These are phyloP conservation scores for Monomorium pharaonis DNA, from an alignment of 1,140 invertebrate species.

Conservation along the genomic window DNA sequence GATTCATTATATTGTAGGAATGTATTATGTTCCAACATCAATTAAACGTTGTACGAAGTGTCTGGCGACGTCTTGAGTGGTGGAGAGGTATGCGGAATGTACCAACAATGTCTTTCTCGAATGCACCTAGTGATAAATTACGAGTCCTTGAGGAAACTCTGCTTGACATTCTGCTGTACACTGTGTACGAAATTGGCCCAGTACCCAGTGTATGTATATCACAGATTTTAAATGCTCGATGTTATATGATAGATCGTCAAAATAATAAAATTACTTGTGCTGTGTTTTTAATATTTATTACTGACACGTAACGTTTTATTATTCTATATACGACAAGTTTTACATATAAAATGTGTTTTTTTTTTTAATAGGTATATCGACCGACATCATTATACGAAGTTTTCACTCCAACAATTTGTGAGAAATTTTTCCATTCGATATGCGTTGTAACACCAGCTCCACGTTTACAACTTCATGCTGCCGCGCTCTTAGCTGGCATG, in stretches of 20 bases:
- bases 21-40: conserved; percentile 93
- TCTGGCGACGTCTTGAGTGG: conserved; percentile 89
- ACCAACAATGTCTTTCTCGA: conserved; percentile 85
- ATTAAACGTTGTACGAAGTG: conserved; percentile 90
- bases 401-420: conserved; percentile 87
- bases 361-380: conserved; percentile 73
- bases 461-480: conserved; percentile 90
- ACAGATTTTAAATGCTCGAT: conserved; percentile 21
- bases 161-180: conserved; percentile 91
- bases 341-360: background rate
- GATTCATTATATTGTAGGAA: conserved; percentile 84
- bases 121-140: conserved; percentile 91
- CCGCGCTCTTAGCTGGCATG: conserved; percentile 91
- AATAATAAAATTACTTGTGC: background rate
- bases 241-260: background rate
- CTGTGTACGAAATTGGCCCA: conserved; percentile 86
- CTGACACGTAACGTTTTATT: background rate
- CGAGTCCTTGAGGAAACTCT: conserved; percentile 92
- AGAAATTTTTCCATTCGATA: conserved; percentile 88
- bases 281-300: background rate
- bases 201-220: conserved; percentile 82
- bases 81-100: conserved; percentile 81
- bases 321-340: background rate
- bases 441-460: conserved; percentile 87
- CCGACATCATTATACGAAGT: conserved; percentile 85